Conservation (phyloP, 2,797 vertebrate genomes). For the Eidolon dupreanum region DNA sequence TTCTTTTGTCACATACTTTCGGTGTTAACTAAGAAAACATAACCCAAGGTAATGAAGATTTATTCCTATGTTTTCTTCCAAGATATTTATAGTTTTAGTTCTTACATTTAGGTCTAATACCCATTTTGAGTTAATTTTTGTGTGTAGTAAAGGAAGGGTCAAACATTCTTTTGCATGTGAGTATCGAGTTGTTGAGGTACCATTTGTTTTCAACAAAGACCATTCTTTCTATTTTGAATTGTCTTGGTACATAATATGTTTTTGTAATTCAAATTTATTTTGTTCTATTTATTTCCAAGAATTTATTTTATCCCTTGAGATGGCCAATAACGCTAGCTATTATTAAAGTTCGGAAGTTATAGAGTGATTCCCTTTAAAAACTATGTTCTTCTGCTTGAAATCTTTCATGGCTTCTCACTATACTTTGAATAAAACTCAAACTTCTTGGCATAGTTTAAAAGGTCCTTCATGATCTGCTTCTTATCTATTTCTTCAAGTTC, state of each 20-base stretch:
- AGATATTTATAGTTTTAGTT: background rate
- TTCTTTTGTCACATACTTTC: background rate
- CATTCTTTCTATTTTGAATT: background rate
- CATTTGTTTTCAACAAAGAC: background rate
- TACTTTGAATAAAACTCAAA: background rate
- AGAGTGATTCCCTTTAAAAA: background rate
- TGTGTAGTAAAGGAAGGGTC: background rate
- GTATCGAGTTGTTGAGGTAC: background rate
- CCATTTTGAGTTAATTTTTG: background rate
- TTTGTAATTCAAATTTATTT: slow-evolving; percentile 48
- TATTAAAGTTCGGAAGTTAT: background rate
- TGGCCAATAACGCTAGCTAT: background rate
- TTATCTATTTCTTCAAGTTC: background rate
- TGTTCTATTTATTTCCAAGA: background rate
- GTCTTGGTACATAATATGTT: background rate
- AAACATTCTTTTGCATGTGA: background rate
- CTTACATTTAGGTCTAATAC: background rate
- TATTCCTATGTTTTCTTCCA: background rate
- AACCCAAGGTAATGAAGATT: background rate
- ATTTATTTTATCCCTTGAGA: background rate
- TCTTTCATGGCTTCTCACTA: background rate
- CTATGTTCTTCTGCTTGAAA: background rate
- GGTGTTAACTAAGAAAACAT: background rate
- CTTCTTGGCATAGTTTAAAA: background rate
- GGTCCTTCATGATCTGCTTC: background rate